Evolutionary conservation across 2,888 invertebrate species (phyloP).

Genomic region (Hemicrepidius hirtus): DNA sequence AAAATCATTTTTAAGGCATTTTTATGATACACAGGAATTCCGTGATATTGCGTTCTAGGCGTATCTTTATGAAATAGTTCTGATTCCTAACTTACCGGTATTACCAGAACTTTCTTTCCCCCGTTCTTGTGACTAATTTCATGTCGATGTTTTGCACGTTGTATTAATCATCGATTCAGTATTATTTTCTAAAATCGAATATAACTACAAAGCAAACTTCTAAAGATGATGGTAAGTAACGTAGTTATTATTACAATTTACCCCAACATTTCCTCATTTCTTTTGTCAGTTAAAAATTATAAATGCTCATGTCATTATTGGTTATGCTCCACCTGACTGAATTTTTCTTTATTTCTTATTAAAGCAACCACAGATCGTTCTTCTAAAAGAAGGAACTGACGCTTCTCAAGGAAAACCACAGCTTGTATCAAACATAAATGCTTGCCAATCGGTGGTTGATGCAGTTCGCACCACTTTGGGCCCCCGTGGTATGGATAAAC

Average conservation of each 20-base stretch:
- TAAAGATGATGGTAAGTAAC: constrained; percentile 20
- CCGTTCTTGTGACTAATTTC: too few relatives aligned
- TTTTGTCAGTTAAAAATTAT: neutral
- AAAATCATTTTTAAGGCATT: too few relatives aligned
- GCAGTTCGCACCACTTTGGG: constrained; percentile 98
- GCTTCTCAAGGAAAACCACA: constrained; percentile 96
- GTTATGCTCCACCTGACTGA: constrained; percentile 29
- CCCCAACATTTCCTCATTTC: neutral
- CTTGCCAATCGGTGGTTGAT: constrained; percentile 96
- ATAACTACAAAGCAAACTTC: neutral
- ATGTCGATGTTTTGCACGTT: neutral
- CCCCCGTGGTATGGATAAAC: constrained; percentile 99
- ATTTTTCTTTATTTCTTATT: constrained; percentile 51
- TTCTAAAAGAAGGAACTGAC: constrained; percentile 98
- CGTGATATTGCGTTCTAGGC: too few relatives aligned
- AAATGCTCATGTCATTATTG: neutral
- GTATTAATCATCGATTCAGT: neutral
- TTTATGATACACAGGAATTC: too few relatives aligned
- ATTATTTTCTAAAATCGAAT: constrained; percentile 15
- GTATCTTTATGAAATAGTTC: too few relatives aligned
- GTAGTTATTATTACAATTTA: neutral
- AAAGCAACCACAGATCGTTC: constrained; percentile 97
- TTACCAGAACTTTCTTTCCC: too few relatives aligned
- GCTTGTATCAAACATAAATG: constrained; percentile 97
- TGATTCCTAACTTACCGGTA: too few relatives aligned